These are phyloP conservation scores for Coenobita brevimanus DNA, from an alignment of 1,140 invertebrate genomes.

Conservation along the genomic window DNA sequence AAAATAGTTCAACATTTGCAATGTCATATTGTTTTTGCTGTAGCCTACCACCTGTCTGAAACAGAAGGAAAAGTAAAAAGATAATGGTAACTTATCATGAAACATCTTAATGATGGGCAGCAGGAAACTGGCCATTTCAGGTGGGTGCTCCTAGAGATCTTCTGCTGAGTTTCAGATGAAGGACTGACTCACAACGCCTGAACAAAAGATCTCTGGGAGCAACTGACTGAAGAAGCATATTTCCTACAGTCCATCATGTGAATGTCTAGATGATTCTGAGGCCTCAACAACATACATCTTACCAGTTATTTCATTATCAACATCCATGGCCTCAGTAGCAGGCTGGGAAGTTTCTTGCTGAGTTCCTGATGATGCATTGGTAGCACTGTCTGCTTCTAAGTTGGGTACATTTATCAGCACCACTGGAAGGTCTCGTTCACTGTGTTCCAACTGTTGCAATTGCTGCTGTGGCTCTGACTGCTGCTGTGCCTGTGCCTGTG, in stretches of 20 bases:
- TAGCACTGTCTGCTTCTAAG: conserved; percentile 47
- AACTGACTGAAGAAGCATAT: too few relatives aligned
- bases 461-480: not conserved
- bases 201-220: too few relatives aligned
- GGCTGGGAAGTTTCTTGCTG: conserved; percentile 24
- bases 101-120: not conserved
- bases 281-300: too few relatives aligned
- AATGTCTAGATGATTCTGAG: too few relatives aligned
- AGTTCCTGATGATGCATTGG: conserved; percentile 35
- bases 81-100: not conserved
- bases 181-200: too few relatives aligned
- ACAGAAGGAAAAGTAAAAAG: not conserved
- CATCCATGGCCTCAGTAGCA: conserved; percentile 59
- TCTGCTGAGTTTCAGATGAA: too few relatives aligned
- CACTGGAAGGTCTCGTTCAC: conserved; percentile 21
- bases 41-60: too few relatives aligned
- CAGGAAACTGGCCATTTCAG: not conserved
- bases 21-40: not conserved
- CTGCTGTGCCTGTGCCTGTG: not conserved
- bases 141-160: not conserved
- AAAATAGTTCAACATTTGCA: not conserved
- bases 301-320: conserved; percentile 51
- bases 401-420: conserved; percentile 61
- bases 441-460: conserved; percentile 23
- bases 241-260: too few relatives aligned